Conservation (phyloP, 2,797 vertebrate genomes). For the Eupleurogrammus muticus region DNA sequence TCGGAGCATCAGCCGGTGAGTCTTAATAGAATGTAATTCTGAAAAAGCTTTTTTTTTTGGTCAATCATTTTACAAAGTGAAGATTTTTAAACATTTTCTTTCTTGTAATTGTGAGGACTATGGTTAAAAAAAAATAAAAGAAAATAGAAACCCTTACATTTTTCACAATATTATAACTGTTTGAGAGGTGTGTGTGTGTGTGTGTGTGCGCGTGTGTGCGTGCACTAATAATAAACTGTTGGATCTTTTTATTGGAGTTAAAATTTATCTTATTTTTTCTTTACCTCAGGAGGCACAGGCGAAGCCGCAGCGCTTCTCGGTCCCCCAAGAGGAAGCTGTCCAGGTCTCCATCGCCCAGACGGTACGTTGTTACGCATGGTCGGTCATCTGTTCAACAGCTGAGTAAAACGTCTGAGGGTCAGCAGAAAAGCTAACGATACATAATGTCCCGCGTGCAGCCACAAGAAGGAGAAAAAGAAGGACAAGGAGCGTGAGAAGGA, state of each 20-base stretch:
- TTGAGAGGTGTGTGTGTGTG: no score
- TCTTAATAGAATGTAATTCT: background rate
- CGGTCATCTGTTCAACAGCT: no score
- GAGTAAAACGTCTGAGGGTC: background rate
- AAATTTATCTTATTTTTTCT: background rate
- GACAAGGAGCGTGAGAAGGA: constrained; percentile 97
- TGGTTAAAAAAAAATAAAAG: no score
- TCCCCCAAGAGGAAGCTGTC: constrained; percentile 92
- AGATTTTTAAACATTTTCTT: no score
- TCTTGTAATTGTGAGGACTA: no score
- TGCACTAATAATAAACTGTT: no score
- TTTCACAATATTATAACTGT: no score
- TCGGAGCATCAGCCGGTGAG: constrained; percentile 93
- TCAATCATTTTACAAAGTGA: no score
- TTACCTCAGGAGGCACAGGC: constrained; percentile 85
- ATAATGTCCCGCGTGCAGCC: constrained; percentile 59
- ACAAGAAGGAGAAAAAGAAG: constrained; percentile 99
- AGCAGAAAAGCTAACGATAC: background rate
- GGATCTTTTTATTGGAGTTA: no score
- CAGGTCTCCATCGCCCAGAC: constrained; percentile 91
- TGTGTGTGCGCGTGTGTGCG: no score
- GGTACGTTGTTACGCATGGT: constrained; percentile 80
- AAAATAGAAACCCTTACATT: no score
- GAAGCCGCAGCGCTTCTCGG: constrained; percentile 90
- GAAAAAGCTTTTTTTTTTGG: no score